These are phyloP conservation scores for Parazoanthus swiftii DNA, from an alignment of 92 coral and sea anemone species.

Conservation along the genomic window DNA sequence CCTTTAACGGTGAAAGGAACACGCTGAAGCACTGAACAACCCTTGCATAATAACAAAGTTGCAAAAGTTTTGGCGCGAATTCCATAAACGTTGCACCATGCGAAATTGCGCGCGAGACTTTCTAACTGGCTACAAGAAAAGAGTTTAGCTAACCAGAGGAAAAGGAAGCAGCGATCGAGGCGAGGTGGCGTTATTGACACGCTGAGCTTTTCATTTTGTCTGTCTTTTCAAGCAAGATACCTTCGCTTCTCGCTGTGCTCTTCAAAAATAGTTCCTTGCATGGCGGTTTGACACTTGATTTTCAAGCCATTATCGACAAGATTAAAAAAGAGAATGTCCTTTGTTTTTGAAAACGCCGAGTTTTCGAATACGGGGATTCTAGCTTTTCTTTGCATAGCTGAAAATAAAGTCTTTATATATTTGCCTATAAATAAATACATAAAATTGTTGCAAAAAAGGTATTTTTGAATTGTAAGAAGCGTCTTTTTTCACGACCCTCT, in stretches of 20 bases:
- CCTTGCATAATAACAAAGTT: neutral
- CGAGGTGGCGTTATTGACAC: neutral
- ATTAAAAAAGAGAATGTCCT: too few species aligned
- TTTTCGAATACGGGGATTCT: neutral
- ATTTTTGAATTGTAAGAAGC: neutral
- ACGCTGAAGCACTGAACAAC: neutral
- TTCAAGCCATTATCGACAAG: neutral
- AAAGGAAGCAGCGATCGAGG: too few species aligned
- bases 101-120: neutral
- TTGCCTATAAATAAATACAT: too few species aligned
- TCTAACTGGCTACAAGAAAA: too few species aligned
- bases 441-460: too few species aligned
- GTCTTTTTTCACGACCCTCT: neutral
- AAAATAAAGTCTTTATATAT: neutral
- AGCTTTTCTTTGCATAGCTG: neutral
- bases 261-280: neutral
- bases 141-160: too few species aligned
- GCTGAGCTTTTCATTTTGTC: constrained; percentile 15
- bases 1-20: constrained; percentile 7
- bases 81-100: neutral
- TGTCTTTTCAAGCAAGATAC: neutral
- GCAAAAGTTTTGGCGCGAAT: neutral
- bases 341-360: too few species aligned
- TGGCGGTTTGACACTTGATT: neutral
- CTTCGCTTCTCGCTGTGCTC: neutral